Conservation (phyloP, 2,888 invertebrate genomes). For the Epistrophe eligans region DNA sequence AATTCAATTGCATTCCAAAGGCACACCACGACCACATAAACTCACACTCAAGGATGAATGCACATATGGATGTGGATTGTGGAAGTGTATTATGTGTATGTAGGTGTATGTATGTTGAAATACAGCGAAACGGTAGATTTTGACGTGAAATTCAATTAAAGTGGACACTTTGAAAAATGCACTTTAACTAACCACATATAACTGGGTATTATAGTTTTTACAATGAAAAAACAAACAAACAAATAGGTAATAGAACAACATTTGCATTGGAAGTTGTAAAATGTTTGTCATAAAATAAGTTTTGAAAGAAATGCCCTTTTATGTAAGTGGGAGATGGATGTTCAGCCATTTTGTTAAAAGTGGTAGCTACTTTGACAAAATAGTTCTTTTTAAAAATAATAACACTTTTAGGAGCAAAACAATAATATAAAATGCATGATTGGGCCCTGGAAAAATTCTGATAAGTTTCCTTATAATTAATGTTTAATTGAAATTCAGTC, state of each 20-base stretch:
- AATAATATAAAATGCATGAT: too few relatives aligned
- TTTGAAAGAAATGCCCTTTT: too few relatives aligned
- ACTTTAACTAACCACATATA: conserved; percentile 70
- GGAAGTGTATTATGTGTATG: neutral
- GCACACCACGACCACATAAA: conserved; percentile 61
- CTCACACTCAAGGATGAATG: conserved; percentile 44
- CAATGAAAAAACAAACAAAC: conserved; percentile 49
- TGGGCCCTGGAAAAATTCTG: too few relatives aligned
- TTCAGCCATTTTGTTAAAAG: too few relatives aligned
- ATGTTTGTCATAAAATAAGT: too few relatives aligned
- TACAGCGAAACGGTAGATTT: conserved; percentile 39
- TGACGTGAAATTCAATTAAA: conserved; percentile 71
- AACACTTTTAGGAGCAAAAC: too few relatives aligned
- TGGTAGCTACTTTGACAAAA: too few relatives aligned
- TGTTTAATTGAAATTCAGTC: too few relatives aligned
- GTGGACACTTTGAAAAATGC: conserved; percentile 70
- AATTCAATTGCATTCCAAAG: conserved; percentile 76
- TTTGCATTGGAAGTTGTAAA: too few relatives aligned
- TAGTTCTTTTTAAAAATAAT: too few relatives aligned
- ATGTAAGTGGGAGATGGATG: too few relatives aligned
- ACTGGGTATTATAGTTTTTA: conserved; percentile 33
- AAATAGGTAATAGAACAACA: conserved; percentile 31
- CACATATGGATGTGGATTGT: conserved; percentile 5
- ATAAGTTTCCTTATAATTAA: too few relatives aligned
- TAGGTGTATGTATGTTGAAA: neutral